These are phyloP conservation scores for Polyommatus iphigenia DNA, from an alignment of 2,888 invertebrate species.

Conservation along the genomic window DNA sequence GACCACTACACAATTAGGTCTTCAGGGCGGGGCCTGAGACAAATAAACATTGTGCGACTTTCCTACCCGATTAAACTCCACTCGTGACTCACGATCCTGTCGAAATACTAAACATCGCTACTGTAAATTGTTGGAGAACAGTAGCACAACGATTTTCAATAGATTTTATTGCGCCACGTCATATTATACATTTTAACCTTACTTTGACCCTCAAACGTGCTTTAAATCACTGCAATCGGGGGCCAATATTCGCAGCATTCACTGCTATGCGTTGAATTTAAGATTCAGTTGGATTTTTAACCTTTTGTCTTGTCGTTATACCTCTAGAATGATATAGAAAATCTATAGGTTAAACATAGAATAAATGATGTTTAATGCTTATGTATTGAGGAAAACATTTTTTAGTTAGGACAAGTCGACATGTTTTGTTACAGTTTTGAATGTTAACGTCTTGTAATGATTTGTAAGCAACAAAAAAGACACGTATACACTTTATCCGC, in stretches of 20 bases:
- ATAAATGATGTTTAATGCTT: too few relatives aligned
- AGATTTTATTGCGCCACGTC: background rate
- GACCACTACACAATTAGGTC: constrained; percentile 38
- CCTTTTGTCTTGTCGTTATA: too few relatives aligned
- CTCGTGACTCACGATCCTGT: constrained; percentile 76
- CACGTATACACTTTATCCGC: background rate
- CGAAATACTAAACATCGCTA: constrained; percentile 59
- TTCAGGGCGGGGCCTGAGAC: constrained; percentile 52
- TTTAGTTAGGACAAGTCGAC: too few relatives aligned
- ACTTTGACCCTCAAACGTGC: background rate
- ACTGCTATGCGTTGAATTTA: too few relatives aligned
- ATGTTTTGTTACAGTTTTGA: too few relatives aligned
- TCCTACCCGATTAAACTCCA: constrained; percentile 65
- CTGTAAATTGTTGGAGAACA: constrained; percentile 44
- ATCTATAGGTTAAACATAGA: too few relatives aligned
- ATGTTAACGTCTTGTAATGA: too few relatives aligned
- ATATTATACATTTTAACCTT: background rate
- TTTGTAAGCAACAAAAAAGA: too few relatives aligned
- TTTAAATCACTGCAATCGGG: background rate
- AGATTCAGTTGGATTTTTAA: too few relatives aligned
- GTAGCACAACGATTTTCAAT: background rate
- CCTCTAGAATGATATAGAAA: too few relatives aligned
- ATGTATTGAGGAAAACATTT: too few relatives aligned
- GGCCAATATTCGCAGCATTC: background rate
- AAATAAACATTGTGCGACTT: constrained; percentile 74